Percentiles rank a stretch among this genome's conserved stretches.
These are phyloP conservation scores for Benitochromis conjunctus DNA, from an alignment of 2,113 vertebrate species.

Conservation along the genomic window DNA sequence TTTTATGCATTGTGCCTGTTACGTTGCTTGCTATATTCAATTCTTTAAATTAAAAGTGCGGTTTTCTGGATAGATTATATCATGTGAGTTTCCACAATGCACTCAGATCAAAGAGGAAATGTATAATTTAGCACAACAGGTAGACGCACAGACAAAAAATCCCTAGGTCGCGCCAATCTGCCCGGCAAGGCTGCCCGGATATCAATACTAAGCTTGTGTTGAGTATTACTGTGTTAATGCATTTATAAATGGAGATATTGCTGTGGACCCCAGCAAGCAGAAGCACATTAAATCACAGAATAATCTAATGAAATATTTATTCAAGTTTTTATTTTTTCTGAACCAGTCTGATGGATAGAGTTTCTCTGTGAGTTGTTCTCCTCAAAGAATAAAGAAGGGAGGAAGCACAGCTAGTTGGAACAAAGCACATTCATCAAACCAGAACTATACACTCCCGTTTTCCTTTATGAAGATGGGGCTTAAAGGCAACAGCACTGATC, in stretches of 20 bases:
- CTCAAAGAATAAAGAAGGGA: not conserved
- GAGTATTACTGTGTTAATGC: conserved; percentile 66
- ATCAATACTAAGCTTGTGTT: conserved; percentile 59
- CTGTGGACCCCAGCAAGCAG: conserved; percentile 54
- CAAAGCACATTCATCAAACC: not conserved
- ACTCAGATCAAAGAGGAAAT: not conserved
- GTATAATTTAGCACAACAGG: conserved; percentile 37
- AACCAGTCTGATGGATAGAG: conserved; percentile 36
- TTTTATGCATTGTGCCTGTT: not conserved
- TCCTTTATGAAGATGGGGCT: not conserved
- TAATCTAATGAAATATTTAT: conserved; percentile 75
- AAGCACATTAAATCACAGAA: conserved; percentile 70
- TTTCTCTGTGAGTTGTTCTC: conserved; percentile 30
- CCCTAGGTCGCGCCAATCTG: conserved; percentile 11
- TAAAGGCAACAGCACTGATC: conserved; percentile 14
- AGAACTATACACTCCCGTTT: not conserved
- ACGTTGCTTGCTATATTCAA: not conserved
- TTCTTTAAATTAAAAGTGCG: not conserved
- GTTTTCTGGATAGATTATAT: not conserved
- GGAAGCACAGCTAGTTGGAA: not conserved
- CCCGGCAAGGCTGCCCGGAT: conserved; percentile 1
- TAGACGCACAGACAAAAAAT: conserved; percentile 16
- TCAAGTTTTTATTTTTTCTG: conserved; percentile 60
- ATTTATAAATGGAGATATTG: conserved; percentile 71
- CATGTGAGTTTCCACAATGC: not conserved